Conservation (phyloP, 2,113 vertebrate species). For the Charina bottae region DNA sequence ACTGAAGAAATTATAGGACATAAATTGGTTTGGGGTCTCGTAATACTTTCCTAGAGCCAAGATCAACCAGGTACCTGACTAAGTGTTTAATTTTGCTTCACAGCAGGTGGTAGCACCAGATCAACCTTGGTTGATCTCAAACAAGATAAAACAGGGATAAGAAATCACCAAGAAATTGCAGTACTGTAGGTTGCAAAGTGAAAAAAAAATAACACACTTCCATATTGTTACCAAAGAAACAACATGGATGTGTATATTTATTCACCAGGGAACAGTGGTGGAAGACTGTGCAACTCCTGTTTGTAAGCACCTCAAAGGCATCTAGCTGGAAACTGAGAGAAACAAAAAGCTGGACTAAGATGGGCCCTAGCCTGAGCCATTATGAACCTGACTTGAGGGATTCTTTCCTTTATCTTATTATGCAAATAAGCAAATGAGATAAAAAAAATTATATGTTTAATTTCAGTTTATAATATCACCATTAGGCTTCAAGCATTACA, state of each 20-base stretch:
- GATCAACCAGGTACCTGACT: background rate
- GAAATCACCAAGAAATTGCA: background rate
- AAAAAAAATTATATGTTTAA: background rate
- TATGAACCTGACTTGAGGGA: background rate
- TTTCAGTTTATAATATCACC: background rate
- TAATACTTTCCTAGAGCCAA: background rate
- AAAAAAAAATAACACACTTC: background rate
- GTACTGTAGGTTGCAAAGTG: background rate
- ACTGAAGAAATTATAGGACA: background rate
- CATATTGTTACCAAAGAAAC: background rate
- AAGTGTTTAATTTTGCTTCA: background rate
- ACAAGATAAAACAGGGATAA: background rate
- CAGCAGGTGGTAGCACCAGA: background rate
- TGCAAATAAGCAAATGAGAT: background rate
- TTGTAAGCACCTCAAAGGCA: background rate
- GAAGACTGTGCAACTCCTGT: background rate
- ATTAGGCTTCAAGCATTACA: background rate
- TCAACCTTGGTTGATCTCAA: background rate
- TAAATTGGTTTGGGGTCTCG: background rate
- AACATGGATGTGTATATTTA: background rate
- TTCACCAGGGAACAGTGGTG: background rate
- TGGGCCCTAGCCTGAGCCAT: background rate
- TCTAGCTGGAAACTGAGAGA: background rate
- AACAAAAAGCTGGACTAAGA: background rate
- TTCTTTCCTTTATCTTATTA: background rate